Conservation (phyloP, 2,888 invertebrate genomes). For the Alloscopus bannaensis region DNA sequence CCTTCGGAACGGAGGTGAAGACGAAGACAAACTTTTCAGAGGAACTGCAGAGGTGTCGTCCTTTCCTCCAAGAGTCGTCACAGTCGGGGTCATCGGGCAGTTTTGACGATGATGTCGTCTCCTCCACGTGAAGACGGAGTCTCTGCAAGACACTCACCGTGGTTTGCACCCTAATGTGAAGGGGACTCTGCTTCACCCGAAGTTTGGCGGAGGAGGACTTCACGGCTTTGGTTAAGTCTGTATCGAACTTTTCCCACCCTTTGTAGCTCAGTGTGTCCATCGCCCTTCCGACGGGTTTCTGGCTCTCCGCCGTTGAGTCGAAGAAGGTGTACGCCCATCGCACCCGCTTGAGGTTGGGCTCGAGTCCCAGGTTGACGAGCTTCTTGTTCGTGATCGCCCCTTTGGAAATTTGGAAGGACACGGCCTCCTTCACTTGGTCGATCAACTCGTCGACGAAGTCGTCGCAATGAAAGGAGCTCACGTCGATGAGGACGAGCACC, state of each 20-base stretch:
- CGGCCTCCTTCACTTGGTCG: constrained; percentile 48
- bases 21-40: constrained; percentile 33
- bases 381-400: constrained; percentile 45
- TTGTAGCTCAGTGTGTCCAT: constrained; percentile 37
- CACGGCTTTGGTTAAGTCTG: constrained; percentile 15
- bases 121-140: constrained; percentile 9
- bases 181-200: not conserved
- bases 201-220: constrained; percentile 8
- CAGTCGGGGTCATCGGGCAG: no score
- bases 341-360: constrained; percentile 40
- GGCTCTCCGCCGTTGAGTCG: constrained; percentile 22
- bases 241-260: constrained; percentile 50
- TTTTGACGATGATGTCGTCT: no score
- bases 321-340: constrained; percentile 46
- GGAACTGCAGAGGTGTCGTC: not conserved
- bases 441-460: constrained; percentile 2
- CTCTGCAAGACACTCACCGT: constrained; percentile 8
- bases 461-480: constrained; percentile 18
- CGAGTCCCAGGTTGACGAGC: constrained; percentile 38
- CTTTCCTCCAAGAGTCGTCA: not conserved
- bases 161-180: constrained; percentile 12
- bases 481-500: constrained; percentile 42
- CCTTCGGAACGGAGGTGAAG: constrained; percentile 40
- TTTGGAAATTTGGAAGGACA: constrained; percentile 50
- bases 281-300: not conserved